A percentile compares a stretch with the other conserved stretches of the same genome.
phyloP scores from a whole-genome alignment of 2,113 vertebrate genomes.

The Promerops cafer region DNA sequence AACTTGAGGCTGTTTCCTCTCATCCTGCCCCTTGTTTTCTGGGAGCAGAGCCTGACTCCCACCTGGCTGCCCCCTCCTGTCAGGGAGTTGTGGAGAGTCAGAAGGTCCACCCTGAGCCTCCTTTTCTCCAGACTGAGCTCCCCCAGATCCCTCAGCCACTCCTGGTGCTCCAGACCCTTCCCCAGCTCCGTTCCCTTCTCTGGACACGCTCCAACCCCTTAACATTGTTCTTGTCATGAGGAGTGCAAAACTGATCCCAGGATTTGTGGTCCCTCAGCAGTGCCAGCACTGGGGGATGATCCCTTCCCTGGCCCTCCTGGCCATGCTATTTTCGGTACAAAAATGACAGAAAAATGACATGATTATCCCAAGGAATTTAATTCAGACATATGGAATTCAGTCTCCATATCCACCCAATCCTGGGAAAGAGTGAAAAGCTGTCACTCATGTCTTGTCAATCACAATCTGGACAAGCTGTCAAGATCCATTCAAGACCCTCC shows the following conservation, averaged over 20 bases:
- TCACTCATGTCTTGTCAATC: neutral
- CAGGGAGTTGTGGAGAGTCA: neutral
- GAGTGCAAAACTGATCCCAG: neutral
- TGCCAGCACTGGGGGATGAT: neutral
- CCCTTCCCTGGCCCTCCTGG: neutral
- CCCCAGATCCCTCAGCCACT: rapidly evolving
- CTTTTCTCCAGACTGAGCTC: neutral
- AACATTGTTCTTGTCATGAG: neutral
- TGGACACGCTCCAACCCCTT: neutral
- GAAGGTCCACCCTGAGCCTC: rapidly evolving
- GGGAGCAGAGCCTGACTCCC: rapidly evolving
- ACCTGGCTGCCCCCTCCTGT: rapidly evolving
- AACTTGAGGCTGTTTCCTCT: neutral
- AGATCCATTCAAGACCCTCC: neutral
- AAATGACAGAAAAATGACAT: neutral
- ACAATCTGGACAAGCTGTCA: neutral
- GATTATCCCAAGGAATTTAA: neutral
- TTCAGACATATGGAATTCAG: neutral
- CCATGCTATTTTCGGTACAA: neutral
- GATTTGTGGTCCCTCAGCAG: neutral
- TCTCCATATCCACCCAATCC: neutral
- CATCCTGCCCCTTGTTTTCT: neutral
- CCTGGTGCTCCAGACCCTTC: neutral
- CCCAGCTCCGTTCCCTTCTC: rapidly evolving
- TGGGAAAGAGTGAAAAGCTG: neutral